Evolutionary conservation across 2,888 invertebrate species (phyloP), one percentile per base, ranked within the genome.

Genomic region (Timandra comae): DNA sequence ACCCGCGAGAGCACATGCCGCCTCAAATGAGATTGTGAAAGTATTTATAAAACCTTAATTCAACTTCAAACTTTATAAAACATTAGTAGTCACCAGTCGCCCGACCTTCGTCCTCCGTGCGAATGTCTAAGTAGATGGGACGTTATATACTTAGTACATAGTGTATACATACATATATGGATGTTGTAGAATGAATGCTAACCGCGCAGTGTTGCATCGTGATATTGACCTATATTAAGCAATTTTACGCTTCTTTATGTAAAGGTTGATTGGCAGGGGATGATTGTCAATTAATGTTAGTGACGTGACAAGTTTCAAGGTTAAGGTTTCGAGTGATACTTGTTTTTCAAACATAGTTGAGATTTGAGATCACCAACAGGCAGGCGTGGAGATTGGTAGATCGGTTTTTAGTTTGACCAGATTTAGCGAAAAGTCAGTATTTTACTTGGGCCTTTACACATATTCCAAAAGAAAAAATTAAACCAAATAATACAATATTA

Each of bases 211-310:
- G 56, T 47, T 48, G 53, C 59, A 55, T 41, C 50, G 52, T 64
- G 78, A 54, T 76, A 79, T 74, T 79, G 80, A 78, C 80, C 78
- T 51, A 63, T n/a, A 74, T 78, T 72, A 65, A 63, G 77, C 63
- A 79, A 79, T 52, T 61, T 53, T 58, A 63, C 63, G 59, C 52
- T 39, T 30, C 42, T 41, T 39, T 22, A 33, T 25, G 27, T 33
- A 38, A 36, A 38, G 30, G 44, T 49, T 49, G 47, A 51, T 31
- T 44, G 41, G 44, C 42, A 44, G 41, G 42, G 43, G 43, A 41
- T 13, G 29, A 19, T 24, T 20, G 7, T 20, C 6, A 20, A 5
- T 20, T 20, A n/a, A n/a, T 20, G 20, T 20, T 20, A 2, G 20
- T 20, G 20, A 20, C 3, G 20, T 2, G 6, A 6, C 20, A 20